These are phyloP conservation scores for Zeugodacus cucurbitae DNA, from an alignment of 1,140 invertebrate genomes.

Conservation along the genomic window DNA sequence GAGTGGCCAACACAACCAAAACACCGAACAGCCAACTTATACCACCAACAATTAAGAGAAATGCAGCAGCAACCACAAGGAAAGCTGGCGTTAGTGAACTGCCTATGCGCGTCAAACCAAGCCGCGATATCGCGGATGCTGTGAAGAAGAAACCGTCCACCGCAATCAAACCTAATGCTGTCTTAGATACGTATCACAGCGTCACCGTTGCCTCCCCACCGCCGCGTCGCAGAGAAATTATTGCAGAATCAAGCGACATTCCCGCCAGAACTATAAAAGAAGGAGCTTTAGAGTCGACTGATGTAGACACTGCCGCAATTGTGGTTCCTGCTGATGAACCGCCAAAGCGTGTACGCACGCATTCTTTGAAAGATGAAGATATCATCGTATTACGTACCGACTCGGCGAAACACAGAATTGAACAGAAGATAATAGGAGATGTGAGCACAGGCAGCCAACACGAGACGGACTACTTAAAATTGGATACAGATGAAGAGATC, in stretches of 20 bases:
- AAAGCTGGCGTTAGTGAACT: not conserved
- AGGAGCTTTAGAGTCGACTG: slow-evolving; percentile 38
- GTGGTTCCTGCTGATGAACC: not conserved
- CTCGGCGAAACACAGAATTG: slow-evolving; percentile 53
- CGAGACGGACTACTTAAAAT: slow-evolving; percentile 18
- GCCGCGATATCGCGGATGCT: not conserved
- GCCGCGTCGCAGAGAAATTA: slow-evolving; percentile 48
- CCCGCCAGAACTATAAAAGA: slow-evolving; percentile 35
- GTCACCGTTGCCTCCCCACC: slow-evolving; percentile 65
- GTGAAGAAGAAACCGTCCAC: not conserved
- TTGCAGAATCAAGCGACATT: not conserved
- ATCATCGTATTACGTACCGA: slow-evolving; percentile 57
- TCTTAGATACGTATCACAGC: slow-evolving; percentile 61
- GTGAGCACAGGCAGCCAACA: not conserved
- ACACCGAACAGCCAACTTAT: not conserved
- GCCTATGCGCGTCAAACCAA: not conserved
- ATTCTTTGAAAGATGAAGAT: slow-evolving; percentile 61
- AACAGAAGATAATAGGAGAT: slow-evolving; percentile 45
- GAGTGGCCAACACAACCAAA: not conserved
- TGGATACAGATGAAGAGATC: not conserved
- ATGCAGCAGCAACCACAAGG: not conserved
- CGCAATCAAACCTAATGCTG: slow-evolving; percentile 52
- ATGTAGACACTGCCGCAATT: not conserved
- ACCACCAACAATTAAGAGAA: not conserved
- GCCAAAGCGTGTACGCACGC: slow-evolving; percentile 51